Evolutionary conservation across 2,113 vertebrate species (phyloP), one percentile per base, ranked within the genome.

Genomic region (Corvus hawaiiensis): DNA sequence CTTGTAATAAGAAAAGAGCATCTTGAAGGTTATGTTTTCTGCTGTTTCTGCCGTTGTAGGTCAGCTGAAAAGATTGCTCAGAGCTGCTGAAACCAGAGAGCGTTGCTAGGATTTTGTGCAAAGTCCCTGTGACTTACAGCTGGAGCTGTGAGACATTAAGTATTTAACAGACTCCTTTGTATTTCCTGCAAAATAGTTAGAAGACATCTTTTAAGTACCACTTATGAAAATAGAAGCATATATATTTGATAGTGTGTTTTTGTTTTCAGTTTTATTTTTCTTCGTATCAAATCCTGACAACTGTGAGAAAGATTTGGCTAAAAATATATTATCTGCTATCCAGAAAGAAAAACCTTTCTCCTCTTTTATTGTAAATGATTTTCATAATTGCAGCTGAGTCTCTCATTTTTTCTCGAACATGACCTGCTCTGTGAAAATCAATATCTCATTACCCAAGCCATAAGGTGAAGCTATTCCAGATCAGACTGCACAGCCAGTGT

Each of bases 381-480:
- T 92, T 58, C 24, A 39, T 86, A 94, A 97, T 86, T 83, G 79
- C 63, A 77, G 51, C 16, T 6, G 75, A 93, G 72, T 90, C 51
- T 69, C 92, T 86, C 72, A 91, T 83, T 95, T 94, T 93, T 51
- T 39, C 79, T 92, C 2, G 1, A 85, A 41, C 68, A 30, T 67
- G 63, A 67, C 59, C 64, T 66, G 27, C 68, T 55, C 82, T 39
- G 83, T 71, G 68, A 80, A 94, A 96, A 96, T 96, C 95, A 88
- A 92, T 95, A 95, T 77, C 90, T 93, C 79, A 89, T 95, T 92
- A 92, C 33, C 88, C 75, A 73, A 84, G 83, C 43, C 92, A 84
- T 48, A 88, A 89, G 83, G 83, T 95, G 86, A 94, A 87, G 76
- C 35, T 78, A 56, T 81, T 81, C 61, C 61, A 62, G 68, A 71